Base-by-base conservation (phyloP, 2,797 vertebrate genomes). In the Pangasius krempfi region DNA sequence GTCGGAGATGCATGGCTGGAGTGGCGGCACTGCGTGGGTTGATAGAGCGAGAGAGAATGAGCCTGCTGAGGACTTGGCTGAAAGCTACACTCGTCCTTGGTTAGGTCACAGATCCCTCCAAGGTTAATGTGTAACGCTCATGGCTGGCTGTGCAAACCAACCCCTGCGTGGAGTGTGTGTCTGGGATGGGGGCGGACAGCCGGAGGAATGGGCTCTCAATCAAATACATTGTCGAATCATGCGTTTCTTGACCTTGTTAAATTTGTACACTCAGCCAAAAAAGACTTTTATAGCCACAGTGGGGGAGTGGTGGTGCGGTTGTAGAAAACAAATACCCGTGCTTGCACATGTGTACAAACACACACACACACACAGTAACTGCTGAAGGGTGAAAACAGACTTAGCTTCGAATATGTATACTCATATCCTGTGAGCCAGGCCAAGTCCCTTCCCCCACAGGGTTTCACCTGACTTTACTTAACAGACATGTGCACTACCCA, bases 371-470 rank as follows among this genome's bases (percentile, higher is more conserved):
- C 37, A 68, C 33, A 73, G 56, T 88, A 89, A 75, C 25, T 64
- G 85, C 62, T 88, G 73, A 86, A 89, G 89, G 88, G 89, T 87
- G 85, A 83, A 64, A 88, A 81, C 88, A 89, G 89, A 78, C 22
- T 86, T 89, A 70, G 62, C 89, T 73, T 80, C 47, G 79, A 83
- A 86, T 90, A 81, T 80, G 80, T 87, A 64, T 56, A 88, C 44
- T 90, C 87, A 88, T 87, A 87, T 66, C 80, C 84, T 85, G 89
- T 90, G 76, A 76, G 70, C 44, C 88, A 72, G 88, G 50, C 88
- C 84, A 70, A 91, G 91, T 92, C 92, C 93, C 92, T 91, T 93
- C 93, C 91, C 92, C 89, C n/a, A 92, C 75, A 91, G 83, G 73
- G 85, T 89, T 93, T 92, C 90, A 87, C 84, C 91, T 89, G 88